Conservation (phyloP, 1,140 invertebrate species). For the Anthonomus grandis region DNA sequence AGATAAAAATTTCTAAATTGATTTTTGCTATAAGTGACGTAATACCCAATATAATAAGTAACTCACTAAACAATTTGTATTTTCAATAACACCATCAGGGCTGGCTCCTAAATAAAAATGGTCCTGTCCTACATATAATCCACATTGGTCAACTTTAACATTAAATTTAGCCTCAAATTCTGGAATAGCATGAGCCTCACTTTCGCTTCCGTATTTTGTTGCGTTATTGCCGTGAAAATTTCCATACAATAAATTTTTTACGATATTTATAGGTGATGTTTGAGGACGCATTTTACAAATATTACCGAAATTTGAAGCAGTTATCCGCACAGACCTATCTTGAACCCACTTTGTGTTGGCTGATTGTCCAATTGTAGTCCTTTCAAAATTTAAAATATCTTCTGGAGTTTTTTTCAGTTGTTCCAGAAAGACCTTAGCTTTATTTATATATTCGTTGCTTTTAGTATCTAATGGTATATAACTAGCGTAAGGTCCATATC, state of each 20-base stretch:
- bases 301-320: conserved; percentile 2
- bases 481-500: neutral
- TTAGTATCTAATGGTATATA: neutral
- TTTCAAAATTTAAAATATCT: neutral
- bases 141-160: neutral
- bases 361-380: neutral
- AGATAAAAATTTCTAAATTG: too few species aligned
- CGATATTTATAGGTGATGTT: neutral
- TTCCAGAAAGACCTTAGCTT: neutral
- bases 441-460: neutral
- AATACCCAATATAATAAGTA: too few species aligned
- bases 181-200: too few species aligned
- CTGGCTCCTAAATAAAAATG: neutral
- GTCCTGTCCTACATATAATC: neutral
- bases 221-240: too few species aligned
- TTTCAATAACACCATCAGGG: too few species aligned
- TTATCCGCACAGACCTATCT: neutral
- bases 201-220: too few species aligned
- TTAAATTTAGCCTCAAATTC: neutral
- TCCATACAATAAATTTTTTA: neutral
- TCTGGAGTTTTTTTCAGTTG: neutral
- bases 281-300: too few species aligned
- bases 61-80: too few species aligned
- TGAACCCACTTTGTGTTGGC: neutral
- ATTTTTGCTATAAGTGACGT: too few species aligned